Evolutionary conservation across 2,797 vertebrate genomes (phyloP).

Genomic region (Chelidonichthys spinosus): DNA sequence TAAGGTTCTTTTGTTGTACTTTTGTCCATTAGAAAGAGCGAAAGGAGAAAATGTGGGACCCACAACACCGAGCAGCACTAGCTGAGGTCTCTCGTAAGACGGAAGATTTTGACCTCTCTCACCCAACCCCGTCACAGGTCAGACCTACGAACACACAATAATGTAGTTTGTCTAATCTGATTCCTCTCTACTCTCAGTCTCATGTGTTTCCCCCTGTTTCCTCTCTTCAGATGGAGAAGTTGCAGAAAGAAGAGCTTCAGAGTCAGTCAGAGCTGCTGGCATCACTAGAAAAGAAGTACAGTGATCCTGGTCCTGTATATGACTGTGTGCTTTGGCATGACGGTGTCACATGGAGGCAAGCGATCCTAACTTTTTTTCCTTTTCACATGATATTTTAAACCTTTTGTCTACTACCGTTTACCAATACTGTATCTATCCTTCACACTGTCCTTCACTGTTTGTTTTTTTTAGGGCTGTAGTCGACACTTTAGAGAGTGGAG

Average conservation of each 20-base stretch:
- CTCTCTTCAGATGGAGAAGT: constrained; percentile 88
- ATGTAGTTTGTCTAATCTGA: background rate
- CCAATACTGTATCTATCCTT: background rate
- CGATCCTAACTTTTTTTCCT: background rate
- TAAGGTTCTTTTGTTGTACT: background rate
- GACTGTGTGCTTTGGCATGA: constrained; percentile 97
- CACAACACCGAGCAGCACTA: constrained; percentile 90
- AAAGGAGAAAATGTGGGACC: constrained; percentile 98
- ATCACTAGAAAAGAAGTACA: constrained; percentile 97
- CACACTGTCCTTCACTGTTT: constrained; percentile 23
- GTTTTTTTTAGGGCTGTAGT: constrained; percentile 90
- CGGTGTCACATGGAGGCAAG: constrained; percentile 92
- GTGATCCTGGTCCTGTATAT: constrained; percentile 96
- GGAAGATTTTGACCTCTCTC: constrained; percentile 92
- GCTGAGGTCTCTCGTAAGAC: constrained; percentile 93
- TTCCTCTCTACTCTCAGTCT: background rate
- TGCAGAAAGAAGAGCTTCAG: constrained; percentile 96
- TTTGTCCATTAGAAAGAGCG: constrained; percentile 90
- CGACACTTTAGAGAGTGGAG: constrained; percentile 93
- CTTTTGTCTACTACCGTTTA: background rate
- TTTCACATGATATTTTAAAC: background rate
- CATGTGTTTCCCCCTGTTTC: accelerated
- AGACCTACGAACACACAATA: constrained; percentile 13
- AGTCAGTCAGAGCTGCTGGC: constrained; percentile 93
- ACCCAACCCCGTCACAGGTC: constrained; percentile 90